Percentiles rank a stretch among this genome's conserved stretches.
Evolutionary conservation across 2,113 vertebrate species (phyloP).

Genomic region (Accipiter virgatus): DNA sequence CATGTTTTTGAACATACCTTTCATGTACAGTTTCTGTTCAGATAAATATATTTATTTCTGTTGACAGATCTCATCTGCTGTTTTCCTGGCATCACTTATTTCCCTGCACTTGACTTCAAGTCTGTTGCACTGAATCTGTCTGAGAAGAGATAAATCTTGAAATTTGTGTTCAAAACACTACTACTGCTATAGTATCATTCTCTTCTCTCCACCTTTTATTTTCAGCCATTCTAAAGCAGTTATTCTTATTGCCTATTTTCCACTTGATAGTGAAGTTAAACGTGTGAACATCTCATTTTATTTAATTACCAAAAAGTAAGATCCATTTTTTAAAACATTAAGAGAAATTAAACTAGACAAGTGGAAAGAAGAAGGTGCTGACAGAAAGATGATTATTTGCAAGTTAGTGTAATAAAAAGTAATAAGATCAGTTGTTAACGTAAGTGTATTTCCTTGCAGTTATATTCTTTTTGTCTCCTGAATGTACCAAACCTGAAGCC

Average conservation of each 20-base stretch:
- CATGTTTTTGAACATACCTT: not conserved
- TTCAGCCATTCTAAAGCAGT: not conserved
- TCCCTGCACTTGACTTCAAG: not conserved
- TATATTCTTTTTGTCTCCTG: not conserved
- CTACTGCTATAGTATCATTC: not conserved
- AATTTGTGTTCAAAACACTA: not conserved
- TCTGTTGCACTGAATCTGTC: not conserved
- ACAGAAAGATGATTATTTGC: not conserved
- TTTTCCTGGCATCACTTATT: not conserved
- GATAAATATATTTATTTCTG: conserved; percentile 7
- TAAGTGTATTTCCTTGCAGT: not conserved
- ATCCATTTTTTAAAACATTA: not conserved
- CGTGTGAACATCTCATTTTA: not conserved
- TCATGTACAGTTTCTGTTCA: not conserved
- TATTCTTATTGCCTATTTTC: not conserved
- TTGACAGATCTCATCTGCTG: not conserved
- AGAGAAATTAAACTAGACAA: not conserved
- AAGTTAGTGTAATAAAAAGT: conserved; percentile 13
- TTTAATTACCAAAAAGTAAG: conserved; percentile 18
- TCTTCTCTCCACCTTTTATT: not conserved
- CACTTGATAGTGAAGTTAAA: not conserved
- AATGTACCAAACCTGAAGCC: not conserved
- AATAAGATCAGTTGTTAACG: not conserved
- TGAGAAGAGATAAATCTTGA: not conserved
- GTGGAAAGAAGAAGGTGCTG: not conserved